Base-by-base conservation (phyloP, 2,888 invertebrate species). In the Erebia palarica region DNA sequence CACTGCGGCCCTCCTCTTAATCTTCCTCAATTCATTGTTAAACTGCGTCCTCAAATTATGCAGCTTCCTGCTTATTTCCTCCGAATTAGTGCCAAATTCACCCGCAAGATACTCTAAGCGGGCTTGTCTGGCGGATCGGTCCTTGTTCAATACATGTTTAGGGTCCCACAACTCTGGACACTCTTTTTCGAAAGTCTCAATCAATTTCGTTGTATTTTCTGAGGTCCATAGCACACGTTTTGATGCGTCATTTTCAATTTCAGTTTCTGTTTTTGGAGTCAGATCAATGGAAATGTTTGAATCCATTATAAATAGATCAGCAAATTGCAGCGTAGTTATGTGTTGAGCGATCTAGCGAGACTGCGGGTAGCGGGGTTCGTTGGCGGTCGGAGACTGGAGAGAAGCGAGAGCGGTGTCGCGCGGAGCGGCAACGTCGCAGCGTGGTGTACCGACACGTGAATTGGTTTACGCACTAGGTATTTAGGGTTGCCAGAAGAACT, bases 311-410 rank as follows among this genome's bases (percentile, higher is more conserved):
- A 71, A 68, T 75, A 75, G 77, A 74, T 47, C 21, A 14, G 77
- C 77, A 80, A 80, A 49, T 55, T n/a, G 36, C 36, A 76, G 80
- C 88, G 89, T 86, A 78, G 79, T 81, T 79, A 79, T 82, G 81
- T 83, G 79, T 78, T 80, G 82, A 79, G 81, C 83, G 88, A 88
- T 92, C 90, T 91, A 90, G 91, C 88, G 91, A 92, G 90, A 92
- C 92, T 92, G 90, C 86, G 83, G 82, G 81, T 79, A 75, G 75
- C 75, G 75, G 36, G 36, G 36, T 0, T 36, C 36, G 36, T 36
- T 36, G 36, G 36, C 36, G 36, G 36, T 36, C 36, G 36, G 36
- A 36, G 36, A 36, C 78, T 77, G 69, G 87, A 85, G 87, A 86
- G 86, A 83, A 80, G 77, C 82, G 89, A 87, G 85, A 87, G 82